Percentiles rank a stretch among this genome's conserved stretches.
Conservation (phyloP, 2,113 vertebrate species). For the Misgurnus mizolepis region DNA sequence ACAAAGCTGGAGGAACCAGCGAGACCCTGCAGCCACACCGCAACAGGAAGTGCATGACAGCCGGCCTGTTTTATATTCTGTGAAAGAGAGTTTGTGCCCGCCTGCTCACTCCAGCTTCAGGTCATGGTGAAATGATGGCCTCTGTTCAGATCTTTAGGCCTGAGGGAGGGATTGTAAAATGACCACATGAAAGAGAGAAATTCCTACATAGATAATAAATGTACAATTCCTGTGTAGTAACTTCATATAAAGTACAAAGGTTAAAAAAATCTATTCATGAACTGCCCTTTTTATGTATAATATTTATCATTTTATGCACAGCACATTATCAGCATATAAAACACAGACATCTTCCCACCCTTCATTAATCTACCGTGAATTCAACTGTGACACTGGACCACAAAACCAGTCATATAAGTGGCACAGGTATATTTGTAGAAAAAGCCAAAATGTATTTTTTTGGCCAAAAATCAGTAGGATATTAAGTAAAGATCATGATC, state of each 20-base stretch:
- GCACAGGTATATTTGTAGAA: too few species aligned
- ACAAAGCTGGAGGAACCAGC: slow-evolving; percentile 47
- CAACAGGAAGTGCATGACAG: slow-evolving; percentile 31
- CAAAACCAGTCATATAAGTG: too few species aligned
- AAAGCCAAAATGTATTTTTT: too few species aligned
- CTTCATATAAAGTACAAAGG: not conserved
- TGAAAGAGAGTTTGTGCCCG: slow-evolving; percentile 23
- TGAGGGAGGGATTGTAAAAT: slow-evolving; percentile 38
- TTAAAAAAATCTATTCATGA: not conserved
- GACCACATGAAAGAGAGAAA: slow-evolving; percentile 41
- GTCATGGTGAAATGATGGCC: slow-evolving; percentile 60
- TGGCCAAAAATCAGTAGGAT: too few species aligned
- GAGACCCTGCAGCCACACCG: slow-evolving; percentile 48
- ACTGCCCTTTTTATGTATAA: not conserved
- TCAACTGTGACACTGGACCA: too few species aligned
- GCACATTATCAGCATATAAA: not conserved
- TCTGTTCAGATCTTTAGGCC: slow-evolving; percentile 44
- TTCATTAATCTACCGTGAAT: not conserved
- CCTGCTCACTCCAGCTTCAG: slow-evolving; percentile 46
- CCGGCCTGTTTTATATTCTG: slow-evolving; percentile 45
- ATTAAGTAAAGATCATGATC: too few species aligned
- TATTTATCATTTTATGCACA: not conserved
- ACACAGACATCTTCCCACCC: not conserved
- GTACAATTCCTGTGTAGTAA: too few species aligned
- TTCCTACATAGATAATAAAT: not conserved